Conservation (phyloP, 1,140 invertebrate genomes). For the Penaeus indicus region DNA sequence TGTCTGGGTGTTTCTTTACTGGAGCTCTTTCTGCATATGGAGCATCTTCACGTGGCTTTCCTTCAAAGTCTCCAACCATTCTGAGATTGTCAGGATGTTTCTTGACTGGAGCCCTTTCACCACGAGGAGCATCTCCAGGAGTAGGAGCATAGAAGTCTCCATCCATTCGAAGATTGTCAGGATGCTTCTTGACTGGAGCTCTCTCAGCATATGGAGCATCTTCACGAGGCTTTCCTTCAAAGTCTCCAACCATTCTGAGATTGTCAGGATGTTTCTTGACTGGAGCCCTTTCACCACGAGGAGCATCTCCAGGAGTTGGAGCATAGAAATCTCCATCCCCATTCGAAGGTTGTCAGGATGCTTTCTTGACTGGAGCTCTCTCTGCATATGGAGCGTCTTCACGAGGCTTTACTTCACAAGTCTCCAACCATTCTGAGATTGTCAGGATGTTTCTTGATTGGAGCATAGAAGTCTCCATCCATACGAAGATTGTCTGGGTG, state of each 20-base stretch:
- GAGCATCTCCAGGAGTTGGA: slow-evolving; percentile 22
- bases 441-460: slow-evolving; percentile 32
- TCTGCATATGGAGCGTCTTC: slow-evolving; percentile 68
- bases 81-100: slow-evolving; percentile 68
- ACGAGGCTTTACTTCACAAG: slow-evolving; percentile 37
- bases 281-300: slow-evolving; percentile 33
- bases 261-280: slow-evolving; percentile 47
- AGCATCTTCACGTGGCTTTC: slow-evolving; percentile 11
- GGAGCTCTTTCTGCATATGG: slow-evolving; percentile 22
- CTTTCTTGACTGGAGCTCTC: slow-evolving; percentile 39
- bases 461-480: slow-evolving; percentile 34
- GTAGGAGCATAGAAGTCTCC: slow-evolving; percentile 39
- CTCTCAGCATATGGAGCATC: slow-evolving; percentile 28
- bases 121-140: slow-evolving; percentile 29
- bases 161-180: slow-evolving; percentile 41
- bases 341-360: slow-evolving; percentile 42
- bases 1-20: slow-evolving; percentile 33
- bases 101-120: slow-evolving; percentile 26
- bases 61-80: slow-evolving; percentile 63
- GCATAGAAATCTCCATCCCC: slow-evolving; percentile 40
- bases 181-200: slow-evolving; percentile 45
- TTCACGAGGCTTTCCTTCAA: slow-evolving; percentile 18
- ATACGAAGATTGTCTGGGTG: slow-evolving; percentile 49
- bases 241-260: slow-evolving; percentile 41
- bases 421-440: slow-evolving; percentile 42